Conservation (phyloP, 1,140 invertebrate species). For the Sesamia nonagrioides region DNA sequence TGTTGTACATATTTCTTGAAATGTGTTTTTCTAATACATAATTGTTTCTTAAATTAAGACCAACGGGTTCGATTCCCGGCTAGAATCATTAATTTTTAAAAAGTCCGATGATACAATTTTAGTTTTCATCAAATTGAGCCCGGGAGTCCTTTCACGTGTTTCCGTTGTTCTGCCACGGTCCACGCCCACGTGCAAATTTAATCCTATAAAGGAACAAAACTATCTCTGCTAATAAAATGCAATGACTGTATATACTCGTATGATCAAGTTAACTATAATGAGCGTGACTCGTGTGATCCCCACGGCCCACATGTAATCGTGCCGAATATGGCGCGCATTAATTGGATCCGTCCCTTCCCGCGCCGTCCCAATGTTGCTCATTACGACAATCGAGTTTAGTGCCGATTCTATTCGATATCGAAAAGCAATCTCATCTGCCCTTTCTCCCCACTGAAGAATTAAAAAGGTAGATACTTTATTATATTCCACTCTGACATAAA, state of each 20-base stretch:
- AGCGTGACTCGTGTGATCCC: conserved; percentile 52
- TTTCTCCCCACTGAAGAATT: conserved; percentile 7
- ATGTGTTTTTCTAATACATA: not conserved
- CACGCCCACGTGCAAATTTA: not conserved
- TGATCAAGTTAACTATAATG: conserved; percentile 52
- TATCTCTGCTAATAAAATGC: conserved; percentile 16
- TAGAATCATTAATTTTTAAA: too few species aligned
- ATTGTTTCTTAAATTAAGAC: not conserved
- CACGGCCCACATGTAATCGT: conserved; percentile 60
- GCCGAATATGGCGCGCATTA: conserved; percentile 63
- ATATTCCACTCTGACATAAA: not conserved
- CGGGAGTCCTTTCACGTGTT: too few species aligned
- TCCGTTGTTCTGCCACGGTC: too few species aligned
- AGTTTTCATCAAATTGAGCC: too few species aligned
- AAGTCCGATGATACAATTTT: too few species aligned
- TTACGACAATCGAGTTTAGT: conserved; percentile 68
- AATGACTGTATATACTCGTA: conserved; percentile 16
- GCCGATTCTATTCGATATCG: conserved; percentile 50
- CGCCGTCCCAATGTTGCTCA: conserved; percentile 56
- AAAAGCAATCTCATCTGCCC: conserved; percentile 28
- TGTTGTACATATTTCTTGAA: not conserved
- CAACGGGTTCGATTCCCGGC: not conserved
- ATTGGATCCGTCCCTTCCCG: conserved; percentile 67
- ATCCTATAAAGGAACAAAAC: not conserved
- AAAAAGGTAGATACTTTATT: not conserved